Evolutionary conservation across 2,113 vertebrate genomes (phyloP).

Genomic region (Psilopsiagon aymara): DNA sequence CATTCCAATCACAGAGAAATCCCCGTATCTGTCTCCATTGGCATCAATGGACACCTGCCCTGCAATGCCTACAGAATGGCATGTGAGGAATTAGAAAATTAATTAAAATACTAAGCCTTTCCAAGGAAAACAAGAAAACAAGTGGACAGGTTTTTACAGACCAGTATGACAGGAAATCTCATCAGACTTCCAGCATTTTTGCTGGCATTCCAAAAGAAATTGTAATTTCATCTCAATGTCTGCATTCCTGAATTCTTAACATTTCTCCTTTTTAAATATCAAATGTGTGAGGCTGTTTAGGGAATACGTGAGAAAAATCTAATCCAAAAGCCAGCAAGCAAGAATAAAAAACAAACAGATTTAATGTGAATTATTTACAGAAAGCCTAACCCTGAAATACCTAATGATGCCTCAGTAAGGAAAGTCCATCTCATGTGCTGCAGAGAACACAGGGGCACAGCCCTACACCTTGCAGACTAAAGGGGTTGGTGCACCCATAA

Average conservation of each 20-base stretch:
- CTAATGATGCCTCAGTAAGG: background rate
- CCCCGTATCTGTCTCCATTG: conserved; percentile 92
- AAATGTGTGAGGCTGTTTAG: conserved; percentile 49
- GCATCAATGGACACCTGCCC: conserved; percentile 94
- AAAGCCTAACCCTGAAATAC: background rate
- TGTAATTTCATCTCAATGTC: conserved; percentile 83
- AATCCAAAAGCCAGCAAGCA: conserved; percentile 18
- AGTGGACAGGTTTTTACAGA: conserved; percentile 77
- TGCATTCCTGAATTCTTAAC: conserved; percentile 87
- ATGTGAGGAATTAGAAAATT: conserved; percentile 73
- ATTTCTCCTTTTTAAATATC: conserved; percentile 76
- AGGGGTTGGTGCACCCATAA: background rate
- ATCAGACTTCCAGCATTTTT: conserved; percentile 81
- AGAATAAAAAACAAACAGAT: background rate
- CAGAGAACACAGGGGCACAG: background rate
- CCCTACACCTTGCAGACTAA: background rate
- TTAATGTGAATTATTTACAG: background rate
- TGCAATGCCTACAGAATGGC: conserved; percentile 86
- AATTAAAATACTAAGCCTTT: conserved; percentile 67
- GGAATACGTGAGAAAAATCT: conserved; percentile 58
- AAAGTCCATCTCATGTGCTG: background rate
- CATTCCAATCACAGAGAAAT: conserved; percentile 96
- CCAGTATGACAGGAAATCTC: conserved; percentile 82
- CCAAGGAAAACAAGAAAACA: conserved; percentile 80
- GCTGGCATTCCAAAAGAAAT: conserved; percentile 81